These are phyloP conservation scores for Archilochus colubris DNA, from an alignment of 2,113 vertebrate species.

Conservation along the genomic window DNA sequence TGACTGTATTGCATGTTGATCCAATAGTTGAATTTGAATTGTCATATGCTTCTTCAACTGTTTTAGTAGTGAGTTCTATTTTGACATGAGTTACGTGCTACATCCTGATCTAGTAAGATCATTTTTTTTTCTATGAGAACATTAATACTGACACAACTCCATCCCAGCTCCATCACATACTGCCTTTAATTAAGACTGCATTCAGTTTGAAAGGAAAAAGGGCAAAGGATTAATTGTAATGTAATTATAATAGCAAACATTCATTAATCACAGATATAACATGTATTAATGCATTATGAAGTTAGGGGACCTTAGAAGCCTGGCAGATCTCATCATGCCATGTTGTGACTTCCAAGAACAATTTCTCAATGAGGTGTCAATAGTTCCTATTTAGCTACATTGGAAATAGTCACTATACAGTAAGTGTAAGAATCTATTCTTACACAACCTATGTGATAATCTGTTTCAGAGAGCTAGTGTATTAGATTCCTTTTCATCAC, in stretches of 20 bases:
- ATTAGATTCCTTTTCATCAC: not conserved
- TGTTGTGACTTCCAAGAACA: not conserved
- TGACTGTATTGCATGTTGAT: not conserved
- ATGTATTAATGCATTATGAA: not conserved
- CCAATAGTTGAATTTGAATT: not conserved
- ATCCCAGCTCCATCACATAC: not conserved
- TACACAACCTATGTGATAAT: not conserved
- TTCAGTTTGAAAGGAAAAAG: not conserved
- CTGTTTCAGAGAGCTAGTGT: not conserved
- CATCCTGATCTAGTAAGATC: not conserved
- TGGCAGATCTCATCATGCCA: not conserved
- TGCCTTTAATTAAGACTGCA: not conserved
- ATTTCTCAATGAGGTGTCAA: not conserved
- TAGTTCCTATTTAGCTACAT: not conserved
- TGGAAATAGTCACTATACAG: not conserved
- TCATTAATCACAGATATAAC: not conserved
- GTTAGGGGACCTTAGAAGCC: not conserved
- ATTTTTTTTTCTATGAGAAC: not conserved
- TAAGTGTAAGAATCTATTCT: not conserved
- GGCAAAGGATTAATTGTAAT: not conserved
- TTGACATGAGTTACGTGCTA: not conserved
- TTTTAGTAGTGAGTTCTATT: not conserved
- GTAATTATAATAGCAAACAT: not conserved
- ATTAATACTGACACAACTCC: not conserved
- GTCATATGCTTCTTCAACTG: not conserved